Percentiles rank a stretch among this genome's conserved stretches.
Evolutionary conservation across 1,140 invertebrate genomes (phyloP).

Genomic region (Adoxophyes honmai): DNA sequence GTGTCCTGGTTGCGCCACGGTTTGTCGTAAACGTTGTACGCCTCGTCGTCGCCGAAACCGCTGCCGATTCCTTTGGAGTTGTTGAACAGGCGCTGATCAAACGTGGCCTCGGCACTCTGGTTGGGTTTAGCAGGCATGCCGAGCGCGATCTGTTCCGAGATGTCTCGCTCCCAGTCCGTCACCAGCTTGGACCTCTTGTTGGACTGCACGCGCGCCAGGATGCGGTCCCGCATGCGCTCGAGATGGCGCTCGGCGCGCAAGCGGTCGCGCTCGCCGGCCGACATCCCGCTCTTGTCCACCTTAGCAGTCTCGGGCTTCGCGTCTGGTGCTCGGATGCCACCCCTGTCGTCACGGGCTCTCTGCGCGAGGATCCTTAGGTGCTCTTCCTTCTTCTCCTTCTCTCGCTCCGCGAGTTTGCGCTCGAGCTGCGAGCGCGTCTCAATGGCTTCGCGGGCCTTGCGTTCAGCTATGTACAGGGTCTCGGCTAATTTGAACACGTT

Average conservation of each 20-base stretch:
- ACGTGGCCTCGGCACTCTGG: conserved; percentile 88
- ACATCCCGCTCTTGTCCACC: conserved; percentile 80
- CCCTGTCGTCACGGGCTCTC: conserved; percentile 96
- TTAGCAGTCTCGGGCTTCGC: conserved; percentile 47
- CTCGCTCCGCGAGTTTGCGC: conserved; percentile 97
- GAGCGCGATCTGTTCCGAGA: too few relatives aligned
- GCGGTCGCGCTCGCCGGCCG: conserved; percentile 85
- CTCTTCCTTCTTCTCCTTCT: conserved; percentile 99
- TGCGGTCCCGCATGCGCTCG: conserved; percentile 94
- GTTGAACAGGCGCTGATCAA: conserved; percentile 98
- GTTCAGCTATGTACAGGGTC: conserved; percentile 97
- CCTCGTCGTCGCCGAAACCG: conserved; percentile 97
- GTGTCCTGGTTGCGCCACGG: conserved; percentile 88
- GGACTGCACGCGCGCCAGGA: conserved; percentile 94
- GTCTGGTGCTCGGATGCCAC: conserved; percentile 78
- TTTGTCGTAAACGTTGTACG: too few relatives aligned
- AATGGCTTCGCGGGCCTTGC: conserved; percentile 97
- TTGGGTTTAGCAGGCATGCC: conserved; percentile 92
- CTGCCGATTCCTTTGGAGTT: conserved; percentile 96
- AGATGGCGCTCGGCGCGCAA: conserved; percentile 96
- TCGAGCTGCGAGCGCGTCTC: conserved; percentile 97
- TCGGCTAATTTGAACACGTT: conserved; percentile 99
- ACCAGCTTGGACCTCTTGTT: conserved; percentile 95
- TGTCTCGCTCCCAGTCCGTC: too few relatives aligned
- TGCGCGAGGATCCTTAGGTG: conserved; percentile 94